A percentile compares a stretch with the other conserved stretches of the same genome.
phyloP scores from a whole-genome alignment of 2,113 vertebrate genomes.

The Neomonachus schauinslandi region DNA sequence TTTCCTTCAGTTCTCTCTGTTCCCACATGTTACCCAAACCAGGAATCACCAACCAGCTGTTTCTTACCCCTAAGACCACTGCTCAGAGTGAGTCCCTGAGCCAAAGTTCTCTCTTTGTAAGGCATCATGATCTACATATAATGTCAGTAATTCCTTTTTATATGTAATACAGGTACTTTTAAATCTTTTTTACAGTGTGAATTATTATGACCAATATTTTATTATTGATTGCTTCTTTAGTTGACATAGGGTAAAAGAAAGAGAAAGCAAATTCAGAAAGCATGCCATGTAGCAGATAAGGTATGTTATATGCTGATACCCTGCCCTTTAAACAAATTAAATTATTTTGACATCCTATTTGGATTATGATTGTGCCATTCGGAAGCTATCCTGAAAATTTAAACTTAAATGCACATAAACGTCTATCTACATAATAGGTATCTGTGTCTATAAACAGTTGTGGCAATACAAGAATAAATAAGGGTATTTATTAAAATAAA shows the following conservation, averaged over 20 bases:
- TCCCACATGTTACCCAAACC: background rate
- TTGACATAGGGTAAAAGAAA: background rate
- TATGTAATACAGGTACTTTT: background rate
- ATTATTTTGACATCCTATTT: background rate
- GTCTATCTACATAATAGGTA: background rate
- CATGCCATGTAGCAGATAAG: background rate
- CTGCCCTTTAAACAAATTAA: background rate
- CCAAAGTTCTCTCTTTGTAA: background rate
- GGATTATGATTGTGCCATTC: background rate
- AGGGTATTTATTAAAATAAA: background rate
- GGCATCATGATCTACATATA: background rate
- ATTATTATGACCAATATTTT: conserved; percentile 7
- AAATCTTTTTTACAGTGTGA: background rate
- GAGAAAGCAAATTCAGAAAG: conserved; percentile 38
- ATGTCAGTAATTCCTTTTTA: background rate
- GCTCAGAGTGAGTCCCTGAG: background rate
- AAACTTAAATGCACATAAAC: background rate
- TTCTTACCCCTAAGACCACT: background rate
- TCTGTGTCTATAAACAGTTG: background rate
- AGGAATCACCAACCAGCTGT: background rate
- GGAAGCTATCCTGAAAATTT: background rate
- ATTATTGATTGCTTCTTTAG: background rate
- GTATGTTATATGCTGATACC: background rate
- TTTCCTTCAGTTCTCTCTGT: background rate
- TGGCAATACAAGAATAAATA: background rate